Percentiles rank a stretch among this genome's conserved stretches.
phyloP scores from a whole-genome alignment of 2,888 invertebrate genomes.

The Lumbricus terrestris region DNA sequence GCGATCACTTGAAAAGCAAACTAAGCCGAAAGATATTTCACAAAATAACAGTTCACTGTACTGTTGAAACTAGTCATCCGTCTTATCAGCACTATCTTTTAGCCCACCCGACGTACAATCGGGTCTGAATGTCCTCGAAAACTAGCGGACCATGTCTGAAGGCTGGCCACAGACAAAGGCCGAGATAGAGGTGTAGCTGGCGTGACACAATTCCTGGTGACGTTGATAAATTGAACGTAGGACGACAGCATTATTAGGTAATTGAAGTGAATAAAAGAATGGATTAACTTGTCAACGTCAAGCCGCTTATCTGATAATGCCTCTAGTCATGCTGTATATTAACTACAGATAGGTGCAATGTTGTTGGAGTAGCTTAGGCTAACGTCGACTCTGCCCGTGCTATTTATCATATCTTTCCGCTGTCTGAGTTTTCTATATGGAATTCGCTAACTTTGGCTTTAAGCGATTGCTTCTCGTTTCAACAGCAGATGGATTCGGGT shows the following conservation, averaged over 20 bases:
- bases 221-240: not conserved
- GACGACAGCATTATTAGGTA: not conserved
- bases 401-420: too few relatives aligned
- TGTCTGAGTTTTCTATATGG: too few relatives aligned
- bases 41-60: conserved; percentile 11
- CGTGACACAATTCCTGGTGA: not conserved
- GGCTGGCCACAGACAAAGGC: not conserved
- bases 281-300: not conserved
- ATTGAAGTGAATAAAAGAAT: not conserved
- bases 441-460: too few relatives aligned
- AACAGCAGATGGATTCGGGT: too few relatives aligned
- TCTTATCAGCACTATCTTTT: conserved; percentile 11
- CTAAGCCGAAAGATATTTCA: not conserved
- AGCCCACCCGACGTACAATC: not conserved
- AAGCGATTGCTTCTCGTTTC: too few relatives aligned
- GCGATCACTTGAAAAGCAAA: not conserved
- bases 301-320: not conserved
- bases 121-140: not conserved
- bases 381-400: too few relatives aligned
- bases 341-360: not conserved
- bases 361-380: too few relatives aligned
- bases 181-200: not conserved
- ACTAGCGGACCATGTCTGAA: not conserved
- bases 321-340: not conserved
- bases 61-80: conserved; percentile 7